phyloP scores from a whole-genome alignment of 2,113 vertebrate species.

The Python bivittatus region DNA sequence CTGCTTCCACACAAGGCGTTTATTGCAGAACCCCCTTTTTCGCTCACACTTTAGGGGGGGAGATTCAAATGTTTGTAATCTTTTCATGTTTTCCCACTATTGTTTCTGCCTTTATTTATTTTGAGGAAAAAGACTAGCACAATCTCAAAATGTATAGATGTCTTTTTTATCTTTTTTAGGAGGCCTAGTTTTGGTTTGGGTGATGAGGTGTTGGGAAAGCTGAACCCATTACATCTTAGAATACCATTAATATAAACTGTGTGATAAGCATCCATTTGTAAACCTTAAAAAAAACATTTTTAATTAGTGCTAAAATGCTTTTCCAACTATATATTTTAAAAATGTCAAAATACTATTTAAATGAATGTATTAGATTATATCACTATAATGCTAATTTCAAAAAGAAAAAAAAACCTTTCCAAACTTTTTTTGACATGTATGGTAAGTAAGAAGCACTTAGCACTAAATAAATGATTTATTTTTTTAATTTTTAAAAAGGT shows the following conservation, averaged over 20 bases:
- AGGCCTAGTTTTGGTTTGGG: neutral
- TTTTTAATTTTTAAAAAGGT: neutral
- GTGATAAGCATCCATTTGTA: neutral
- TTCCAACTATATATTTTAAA: neutral
- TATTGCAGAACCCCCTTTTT: neutral
- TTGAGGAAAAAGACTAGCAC: neutral
- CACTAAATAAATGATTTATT: constrained; percentile 1
- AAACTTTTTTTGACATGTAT: neutral
- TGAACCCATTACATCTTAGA: neutral
- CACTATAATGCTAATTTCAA: neutral
- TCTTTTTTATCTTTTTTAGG: neutral
- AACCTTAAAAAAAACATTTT: neutral
- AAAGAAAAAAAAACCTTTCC: neutral
- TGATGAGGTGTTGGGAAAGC: neutral
- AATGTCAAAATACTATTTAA: constrained; percentile 3
- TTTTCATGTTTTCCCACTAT: neutral
- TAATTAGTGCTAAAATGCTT: neutral
- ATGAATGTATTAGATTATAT: neutral
- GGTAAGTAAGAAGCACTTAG: neutral
- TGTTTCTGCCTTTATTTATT: neutral
- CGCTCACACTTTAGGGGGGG: neutral
- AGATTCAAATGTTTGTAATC: neutral
- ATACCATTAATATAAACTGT: neutral
- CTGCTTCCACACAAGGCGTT: neutral
- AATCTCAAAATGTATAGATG: neutral